Evolutionary conservation across 1,140 invertebrate species (phyloP), one percentile per base, ranked within the genome.

Genomic region (Stegodyphus dumicola): DNA sequence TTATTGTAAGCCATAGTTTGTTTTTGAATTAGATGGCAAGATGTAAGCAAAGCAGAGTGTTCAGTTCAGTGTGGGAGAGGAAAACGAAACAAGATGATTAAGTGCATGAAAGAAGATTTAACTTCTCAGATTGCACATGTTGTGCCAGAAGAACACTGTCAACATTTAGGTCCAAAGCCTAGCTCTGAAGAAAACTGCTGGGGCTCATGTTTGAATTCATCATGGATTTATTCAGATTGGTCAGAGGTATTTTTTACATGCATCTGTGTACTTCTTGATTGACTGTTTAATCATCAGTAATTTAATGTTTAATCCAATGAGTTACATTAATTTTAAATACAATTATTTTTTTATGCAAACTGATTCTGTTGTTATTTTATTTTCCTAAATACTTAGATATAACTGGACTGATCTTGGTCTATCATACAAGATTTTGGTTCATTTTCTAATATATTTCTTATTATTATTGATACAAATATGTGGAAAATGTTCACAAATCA

Each of bases 201-300:
- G 2, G 94, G 94, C n/a, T 90, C 92, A 2, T 96, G 95, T 89
- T 91, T 93, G 18, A 90, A 91, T 60, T 93, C 93, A 5, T 91
- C 91, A 51, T 96, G 95, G 95, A 90, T 91, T 6, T 96, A 94
- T 88, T 92, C 92, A 1, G 91, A 93, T 7, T 97, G 95, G 95
- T 93, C 93, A 11, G 88, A 92, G 48, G 92, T 92, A 88, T 88
- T 89, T 10, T 10, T 33, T 33, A 33, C 33, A 33, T 33, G 33
- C 3, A 33, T 33, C 33, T 3, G 3, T 33, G 33, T 1, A 33
- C 33, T 33, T 33, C 1, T 3, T 33, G 33, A 1, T 33, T 33
- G 33, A 33, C 33, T 33, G 33, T 33, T 33, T 33, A 33, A 33
- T 33, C 33, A 33, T 11, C 5, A 70, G 18, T 17, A 49, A 10